Conservation (phyloP, 2,797 vertebrate genomes). For the Gouania willdenowi region DNA sequence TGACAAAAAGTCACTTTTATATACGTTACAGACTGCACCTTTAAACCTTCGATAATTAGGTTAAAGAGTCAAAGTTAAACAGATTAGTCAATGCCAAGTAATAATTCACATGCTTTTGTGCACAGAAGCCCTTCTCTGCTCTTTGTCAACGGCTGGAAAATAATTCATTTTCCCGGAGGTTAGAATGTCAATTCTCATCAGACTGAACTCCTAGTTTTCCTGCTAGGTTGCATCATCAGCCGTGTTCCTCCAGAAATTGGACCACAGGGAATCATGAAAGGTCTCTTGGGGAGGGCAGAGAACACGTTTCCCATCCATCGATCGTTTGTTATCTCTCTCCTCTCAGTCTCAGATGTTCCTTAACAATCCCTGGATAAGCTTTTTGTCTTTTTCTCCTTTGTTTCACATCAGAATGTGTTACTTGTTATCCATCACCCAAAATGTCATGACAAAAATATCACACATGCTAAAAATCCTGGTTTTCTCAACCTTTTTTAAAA, state of each 20-base stretch:
- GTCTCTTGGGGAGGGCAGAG: constrained; percentile 10
- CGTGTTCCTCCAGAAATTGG: constrained; percentile 27
- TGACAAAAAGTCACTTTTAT: no score
- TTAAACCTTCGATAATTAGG: no score
- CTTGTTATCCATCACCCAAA: not conserved
- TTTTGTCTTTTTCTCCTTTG: constrained; percentile 1
- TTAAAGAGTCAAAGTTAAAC: no score
- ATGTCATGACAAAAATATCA: not conserved
- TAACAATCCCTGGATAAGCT: not conserved
- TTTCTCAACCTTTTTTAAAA: constrained; percentile 4
- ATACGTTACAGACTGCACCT: no score
- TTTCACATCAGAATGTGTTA: not conserved
- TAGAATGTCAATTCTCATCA: not conserved
- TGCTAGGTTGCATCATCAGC: not conserved
- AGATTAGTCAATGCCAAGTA: no score
- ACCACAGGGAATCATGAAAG: constrained; percentile 15
- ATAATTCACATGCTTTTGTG: no score
- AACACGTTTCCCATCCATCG: constrained; percentile 10
- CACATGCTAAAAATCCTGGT: not conserved
- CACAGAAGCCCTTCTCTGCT: no score
- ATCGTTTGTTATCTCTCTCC: constrained; percentile 1
- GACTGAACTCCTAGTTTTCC: not conserved
- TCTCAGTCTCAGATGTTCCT: not conserved
- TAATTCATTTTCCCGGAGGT: not conserved
- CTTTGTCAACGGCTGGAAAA: no score